These are phyloP conservation scores for Microtus oregoni DNA, from an alignment of 2,113 vertebrate species.

Conservation along the genomic window DNA sequence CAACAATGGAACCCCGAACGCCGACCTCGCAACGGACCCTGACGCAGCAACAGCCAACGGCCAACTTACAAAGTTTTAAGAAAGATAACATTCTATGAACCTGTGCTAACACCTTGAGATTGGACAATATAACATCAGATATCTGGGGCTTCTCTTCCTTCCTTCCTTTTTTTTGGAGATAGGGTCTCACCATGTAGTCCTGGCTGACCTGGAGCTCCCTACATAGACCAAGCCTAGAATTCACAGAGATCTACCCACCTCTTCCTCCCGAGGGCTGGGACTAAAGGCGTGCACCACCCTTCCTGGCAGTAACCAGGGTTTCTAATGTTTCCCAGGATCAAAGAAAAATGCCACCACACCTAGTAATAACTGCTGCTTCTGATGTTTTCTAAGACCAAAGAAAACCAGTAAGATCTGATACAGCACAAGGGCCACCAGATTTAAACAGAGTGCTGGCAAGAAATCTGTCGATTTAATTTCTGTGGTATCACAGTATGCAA, in stretches of 20 bases:
- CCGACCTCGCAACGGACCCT: accelerated
- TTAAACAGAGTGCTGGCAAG: neutral
- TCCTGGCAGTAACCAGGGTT: neutral
- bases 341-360: neutral
- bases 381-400: neutral
- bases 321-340: neutral
- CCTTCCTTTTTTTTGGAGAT: neutral
- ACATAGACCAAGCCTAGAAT: neutral
- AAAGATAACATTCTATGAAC: neutral
- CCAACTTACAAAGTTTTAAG: neutral
- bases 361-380: neutral
- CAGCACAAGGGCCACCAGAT: neutral
- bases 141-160: neutral
- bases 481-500: neutral
- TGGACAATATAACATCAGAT: neutral
- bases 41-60: accelerated
- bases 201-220: neutral
- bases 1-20: accelerated
- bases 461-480: neutral
- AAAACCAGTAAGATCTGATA: slow-evolving; percentile 24
- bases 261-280: neutral
- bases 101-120: neutral
- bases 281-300: neutral
- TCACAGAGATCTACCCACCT: neutral
- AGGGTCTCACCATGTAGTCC: neutral